Conservation (phyloP, 23 tunicate species). For the Trididemnum miniatum region DNA sequence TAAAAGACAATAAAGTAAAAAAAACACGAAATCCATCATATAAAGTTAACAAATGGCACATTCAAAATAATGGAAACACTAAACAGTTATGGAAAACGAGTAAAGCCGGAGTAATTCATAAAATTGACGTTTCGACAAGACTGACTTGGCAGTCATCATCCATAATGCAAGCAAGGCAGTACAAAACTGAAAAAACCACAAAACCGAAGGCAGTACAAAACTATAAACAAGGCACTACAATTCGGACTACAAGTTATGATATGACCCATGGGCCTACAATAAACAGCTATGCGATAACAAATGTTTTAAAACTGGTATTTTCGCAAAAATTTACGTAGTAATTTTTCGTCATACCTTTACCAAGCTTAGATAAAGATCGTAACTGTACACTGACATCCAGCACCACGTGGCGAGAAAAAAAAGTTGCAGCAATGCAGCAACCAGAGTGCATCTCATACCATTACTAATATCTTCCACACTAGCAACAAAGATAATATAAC, state of each 20-base stretch:
- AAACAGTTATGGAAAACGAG: no score
- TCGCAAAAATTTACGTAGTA: not conserved
- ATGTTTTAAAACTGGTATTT: not conserved
- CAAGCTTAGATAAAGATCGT: constrained; percentile 57
- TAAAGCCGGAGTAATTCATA: no score
- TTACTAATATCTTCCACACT: constrained; percentile 40
- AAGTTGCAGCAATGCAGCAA: constrained; percentile 60
- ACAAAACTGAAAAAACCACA: no score
- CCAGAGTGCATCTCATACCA: constrained; percentile 27
- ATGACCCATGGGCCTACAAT: no score
- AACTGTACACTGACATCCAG: constrained; percentile 79
- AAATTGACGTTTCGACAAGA: no score
- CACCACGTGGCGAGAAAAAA: constrained; percentile 77
- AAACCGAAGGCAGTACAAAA: no score
- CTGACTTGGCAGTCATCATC: no score
- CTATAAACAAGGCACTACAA: no score
- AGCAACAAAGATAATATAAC: constrained; percentile 61
- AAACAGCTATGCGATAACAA: not conserved
- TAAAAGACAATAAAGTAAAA: no score
- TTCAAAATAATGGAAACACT: no score
- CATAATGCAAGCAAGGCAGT: no score
- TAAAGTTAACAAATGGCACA: not conserved
- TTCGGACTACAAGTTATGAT: no score
- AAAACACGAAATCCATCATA: not conserved
- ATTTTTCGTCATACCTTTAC: constrained; percentile 39